Evolutionary conservation across 2,888 invertebrate species (phyloP).

Genomic region (Aricia artaxerxes): DNA sequence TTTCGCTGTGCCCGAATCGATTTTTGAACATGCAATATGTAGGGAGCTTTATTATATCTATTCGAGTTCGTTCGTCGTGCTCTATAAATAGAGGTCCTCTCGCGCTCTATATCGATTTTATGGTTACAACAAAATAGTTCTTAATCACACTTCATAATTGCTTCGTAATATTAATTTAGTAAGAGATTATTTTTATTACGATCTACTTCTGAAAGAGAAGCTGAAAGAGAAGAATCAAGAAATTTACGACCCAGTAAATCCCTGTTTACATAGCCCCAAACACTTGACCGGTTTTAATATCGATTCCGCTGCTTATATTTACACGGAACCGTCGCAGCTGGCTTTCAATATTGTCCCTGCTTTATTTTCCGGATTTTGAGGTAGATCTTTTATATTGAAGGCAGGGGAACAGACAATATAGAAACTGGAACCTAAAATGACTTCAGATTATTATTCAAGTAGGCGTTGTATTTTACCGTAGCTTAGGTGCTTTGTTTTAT

Average conservation of each 20-base stretch:
- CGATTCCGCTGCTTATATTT: background rate
- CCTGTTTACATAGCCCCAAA: background rate
- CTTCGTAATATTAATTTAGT: background rate
- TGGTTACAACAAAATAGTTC: background rate
- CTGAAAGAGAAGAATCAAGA: too few relatives aligned
- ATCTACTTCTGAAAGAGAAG: background rate
- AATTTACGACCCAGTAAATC: constrained; percentile 1
- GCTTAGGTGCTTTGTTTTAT: too few relatives aligned
- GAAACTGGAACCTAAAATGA: background rate
- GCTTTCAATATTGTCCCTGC: constrained; percentile 13
- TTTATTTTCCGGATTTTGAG: background rate
- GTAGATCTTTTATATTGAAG: background rate
- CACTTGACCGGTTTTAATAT: constrained; percentile 21
- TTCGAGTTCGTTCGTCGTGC: background rate
- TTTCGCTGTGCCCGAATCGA: background rate
- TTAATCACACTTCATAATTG: background rate
- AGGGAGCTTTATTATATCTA: background rate
- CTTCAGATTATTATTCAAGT: background rate
- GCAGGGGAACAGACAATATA: background rate
- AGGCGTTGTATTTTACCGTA: background rate
- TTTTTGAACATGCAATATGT: background rate
- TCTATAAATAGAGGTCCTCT: constrained; percentile 5
- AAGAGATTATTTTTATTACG: background rate
- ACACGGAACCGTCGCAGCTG: constrained; percentile 10
- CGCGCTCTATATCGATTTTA: constrained; percentile 8